Evolutionary conservation across 2,113 vertebrate species (phyloP), one percentile per base, ranked within the genome.

Genomic region (Neodon shergylaensis): DNA sequence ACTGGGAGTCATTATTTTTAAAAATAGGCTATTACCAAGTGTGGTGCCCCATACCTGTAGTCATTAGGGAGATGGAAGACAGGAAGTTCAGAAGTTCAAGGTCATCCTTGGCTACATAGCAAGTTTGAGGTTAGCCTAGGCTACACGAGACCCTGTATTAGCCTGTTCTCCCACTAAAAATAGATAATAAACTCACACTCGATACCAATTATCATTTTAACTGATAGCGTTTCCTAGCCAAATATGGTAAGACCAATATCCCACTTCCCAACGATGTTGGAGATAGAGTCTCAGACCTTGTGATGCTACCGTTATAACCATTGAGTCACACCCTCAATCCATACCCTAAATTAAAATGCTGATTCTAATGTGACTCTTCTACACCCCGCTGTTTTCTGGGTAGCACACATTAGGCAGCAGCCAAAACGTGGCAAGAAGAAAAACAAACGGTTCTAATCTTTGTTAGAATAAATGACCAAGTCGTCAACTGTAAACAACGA

Each of bases 151-250:
- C 28, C 84, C 42, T 36, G 19, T 24, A 47, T 86, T 52, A n/a
- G 24, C 16, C 11, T 3, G 7, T 22, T 31, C 24, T 7, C 14
- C 3, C n/a, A 54, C 19, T 33, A 1, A 16, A 70, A 81, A 42
- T 21, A 87, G 36, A 54, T 74, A n/a, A 36, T 31, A 90, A 85
- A 24, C 31, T 63, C n/a, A 63, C 14, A 63, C n/a, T 21, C 84
- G 54, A 90, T 47, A 8, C 3, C 84, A 88, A 82, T 82, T 7
- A 4, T n/a, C 63, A 87, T 90, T 95, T 92, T 96, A 95, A 94
- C 12, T 68, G 65, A 72, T 42, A 44, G 0, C 0, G 52, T 92
- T 92, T 82, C 31, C 24, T 77, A n/a, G 58, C 63, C 49, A 92
- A 87, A 88, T 65, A 36, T 13, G 28, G 39, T 49, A 92, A 31